A percentile compares a stretch with the other conserved stretches of the same genome.
phyloP scores from a whole-genome alignment of 2,113 vertebrate species.

The Elgaria multicarinata region DNA sequence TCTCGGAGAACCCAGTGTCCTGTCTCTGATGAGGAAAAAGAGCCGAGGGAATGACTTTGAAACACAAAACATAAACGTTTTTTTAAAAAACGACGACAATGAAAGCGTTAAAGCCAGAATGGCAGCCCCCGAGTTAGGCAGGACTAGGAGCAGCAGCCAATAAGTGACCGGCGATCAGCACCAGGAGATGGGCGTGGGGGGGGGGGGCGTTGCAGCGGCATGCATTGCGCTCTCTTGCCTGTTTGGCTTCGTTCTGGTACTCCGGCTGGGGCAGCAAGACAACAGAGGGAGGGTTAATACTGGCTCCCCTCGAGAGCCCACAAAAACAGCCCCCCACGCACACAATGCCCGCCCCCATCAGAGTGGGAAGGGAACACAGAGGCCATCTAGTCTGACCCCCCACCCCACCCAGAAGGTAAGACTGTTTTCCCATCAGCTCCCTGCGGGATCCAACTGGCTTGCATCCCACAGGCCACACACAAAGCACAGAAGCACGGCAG shows the following conservation, averaged over 20 bases:
- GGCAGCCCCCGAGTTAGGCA: background rate
- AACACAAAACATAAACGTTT: too few species aligned
- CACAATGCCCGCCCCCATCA: background rate
- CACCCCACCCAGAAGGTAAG: background rate
- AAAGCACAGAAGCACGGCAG: background rate
- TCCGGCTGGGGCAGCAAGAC: slow-evolving; percentile 76
- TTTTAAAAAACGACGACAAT: background rate
- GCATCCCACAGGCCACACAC: background rate
- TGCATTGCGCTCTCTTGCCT: slow-evolving; percentile 44
- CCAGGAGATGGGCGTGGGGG: slow-evolving; percentile 4
- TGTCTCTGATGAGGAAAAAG: slow-evolving; percentile 3
- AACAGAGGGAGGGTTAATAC: slow-evolving; percentile 26
- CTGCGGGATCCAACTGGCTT: background rate
- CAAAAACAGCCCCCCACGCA: background rate
- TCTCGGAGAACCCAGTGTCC: background rate
- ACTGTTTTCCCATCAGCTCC: too few species aligned
- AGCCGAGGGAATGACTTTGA: background rate
- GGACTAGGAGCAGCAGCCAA: slow-evolving; percentile 7
- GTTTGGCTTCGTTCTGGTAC: slow-evolving; percentile 41
- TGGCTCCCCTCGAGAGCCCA: background rate
- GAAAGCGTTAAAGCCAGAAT: slow-evolving; percentile 5
- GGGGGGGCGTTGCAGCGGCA: background rate
- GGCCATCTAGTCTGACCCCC: background rate
- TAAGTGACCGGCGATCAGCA: background rate
- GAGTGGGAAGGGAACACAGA: background rate